Percentiles rank a stretch among this genome's conserved stretches.
Evolutionary conservation across 2,797 vertebrate genomes (phyloP).

Genomic region (Gobio occitaniae): DNA sequence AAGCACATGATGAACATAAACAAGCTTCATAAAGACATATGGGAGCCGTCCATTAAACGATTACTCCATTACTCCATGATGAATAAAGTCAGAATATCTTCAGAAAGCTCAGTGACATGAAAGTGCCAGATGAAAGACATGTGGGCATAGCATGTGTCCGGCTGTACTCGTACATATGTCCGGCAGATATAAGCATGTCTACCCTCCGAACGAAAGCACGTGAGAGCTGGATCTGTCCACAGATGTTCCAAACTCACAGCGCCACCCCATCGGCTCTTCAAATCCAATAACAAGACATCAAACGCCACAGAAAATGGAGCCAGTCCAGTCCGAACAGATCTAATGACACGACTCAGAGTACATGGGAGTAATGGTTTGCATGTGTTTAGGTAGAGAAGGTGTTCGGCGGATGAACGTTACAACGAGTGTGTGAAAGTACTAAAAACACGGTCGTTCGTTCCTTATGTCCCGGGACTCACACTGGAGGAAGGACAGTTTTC

Average conservation of each 20-base stretch:
- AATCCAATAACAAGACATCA: conserved; percentile 68
- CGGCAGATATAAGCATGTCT: conserved; percentile 48
- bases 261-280: conserved; percentile 57
- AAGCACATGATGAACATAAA: not conserved
- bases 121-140: conserved; percentile 25
- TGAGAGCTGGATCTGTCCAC: conserved; percentile 27
- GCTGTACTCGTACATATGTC: conserved; percentile 41
- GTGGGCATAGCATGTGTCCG: conserved; percentile 16
- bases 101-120: conserved; percentile 18
- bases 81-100: not conserved
- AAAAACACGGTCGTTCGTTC: not conserved
- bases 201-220: conserved; percentile 22
- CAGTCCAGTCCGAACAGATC: not conserved
- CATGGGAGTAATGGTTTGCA: conserved; percentile 58
- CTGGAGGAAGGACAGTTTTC: conserved; percentile 28
- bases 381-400: conserved; percentile 51
- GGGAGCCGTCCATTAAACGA: not conserved
- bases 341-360: conserved; percentile 12
- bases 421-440: not conserved
- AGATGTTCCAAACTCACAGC: conserved; percentile 37
- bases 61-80: not conserved
- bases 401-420: conserved; percentile 1
- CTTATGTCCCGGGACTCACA: not conserved
- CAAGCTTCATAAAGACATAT: not conserved
- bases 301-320: conserved; percentile 56